phyloP scores from a whole-genome alignment of 1,140 invertebrate species.

The Drosophila quadrilineata region DNA sequence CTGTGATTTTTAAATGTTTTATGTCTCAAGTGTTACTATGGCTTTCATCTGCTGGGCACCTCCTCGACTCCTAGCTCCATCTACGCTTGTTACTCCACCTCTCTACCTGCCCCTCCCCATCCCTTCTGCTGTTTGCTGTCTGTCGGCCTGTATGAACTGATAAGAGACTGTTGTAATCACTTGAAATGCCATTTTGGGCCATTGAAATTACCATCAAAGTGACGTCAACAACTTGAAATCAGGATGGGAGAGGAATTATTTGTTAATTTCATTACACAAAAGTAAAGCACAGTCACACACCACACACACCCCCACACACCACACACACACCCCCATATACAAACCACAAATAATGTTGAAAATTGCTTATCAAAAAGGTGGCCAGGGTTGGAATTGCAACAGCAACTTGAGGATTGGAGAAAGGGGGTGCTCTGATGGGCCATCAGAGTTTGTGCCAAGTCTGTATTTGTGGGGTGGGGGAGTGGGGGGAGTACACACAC shows the following conservation, averaged over 20 bases:
- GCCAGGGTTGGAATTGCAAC: conserved; percentile 15
- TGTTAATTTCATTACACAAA: conserved; percentile 70
- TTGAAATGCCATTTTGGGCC: conserved; percentile 63
- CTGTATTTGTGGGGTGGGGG: conserved; percentile 2
- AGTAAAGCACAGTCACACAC: conserved; percentile 3
- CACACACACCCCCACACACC: neutral
- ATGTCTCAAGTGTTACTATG: too few relatives aligned
- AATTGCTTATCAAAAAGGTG: conserved; percentile 77
- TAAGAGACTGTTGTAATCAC: conserved; percentile 61
- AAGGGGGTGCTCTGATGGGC: too few relatives aligned
- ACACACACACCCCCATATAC: neutral
- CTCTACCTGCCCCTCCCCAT: too few relatives aligned
- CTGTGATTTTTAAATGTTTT: too few relatives aligned
- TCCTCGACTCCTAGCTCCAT: too few relatives aligned
- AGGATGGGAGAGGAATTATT: conserved; percentile 58
- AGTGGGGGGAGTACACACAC: neutral
- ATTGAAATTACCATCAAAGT: conserved; percentile 77
- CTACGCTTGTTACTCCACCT: too few relatives aligned
- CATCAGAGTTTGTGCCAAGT: too few relatives aligned
- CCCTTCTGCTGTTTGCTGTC: too few relatives aligned
- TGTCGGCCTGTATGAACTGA: conserved; percentile 32
- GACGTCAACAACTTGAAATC: conserved; percentile 47
- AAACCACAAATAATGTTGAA: conserved; percentile 44
- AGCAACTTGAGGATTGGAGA: too few relatives aligned
- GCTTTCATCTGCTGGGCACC: too few relatives aligned